Evolutionary conservation across 2,797 vertebrate genomes (phyloP).

Genomic region (Spondyliosoma cantharus): DNA sequence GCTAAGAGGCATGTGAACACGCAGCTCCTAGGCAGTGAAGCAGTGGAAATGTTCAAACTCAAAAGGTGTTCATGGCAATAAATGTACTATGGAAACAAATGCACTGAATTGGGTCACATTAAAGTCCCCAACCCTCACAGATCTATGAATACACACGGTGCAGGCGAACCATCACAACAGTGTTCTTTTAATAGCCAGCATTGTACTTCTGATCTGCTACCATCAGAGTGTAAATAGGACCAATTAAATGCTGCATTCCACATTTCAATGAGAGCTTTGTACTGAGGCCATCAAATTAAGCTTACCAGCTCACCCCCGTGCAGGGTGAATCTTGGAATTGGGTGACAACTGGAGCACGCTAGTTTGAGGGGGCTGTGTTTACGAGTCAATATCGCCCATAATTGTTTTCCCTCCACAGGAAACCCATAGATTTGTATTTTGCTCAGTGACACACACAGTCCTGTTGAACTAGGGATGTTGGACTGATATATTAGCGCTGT

Average conservation of each 20-base stretch:
- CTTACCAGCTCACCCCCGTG: constrained; percentile 25
- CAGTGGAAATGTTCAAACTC: too few relatives aligned
- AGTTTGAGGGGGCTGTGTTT: constrained; percentile 7
- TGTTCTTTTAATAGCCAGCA: constrained; percentile 35
- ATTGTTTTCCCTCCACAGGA: too few relatives aligned
- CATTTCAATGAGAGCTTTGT: constrained; percentile 45
- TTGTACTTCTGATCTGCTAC: constrained; percentile 46
- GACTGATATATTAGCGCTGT: background rate
- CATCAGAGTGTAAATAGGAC: constrained; percentile 34
- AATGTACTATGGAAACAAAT: background rate
- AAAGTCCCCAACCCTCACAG: constrained; percentile 14
- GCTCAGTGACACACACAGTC: background rate
- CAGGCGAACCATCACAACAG: constrained; percentile 31
- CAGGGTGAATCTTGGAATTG: constrained; percentile 29
- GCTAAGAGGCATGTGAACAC: background rate
- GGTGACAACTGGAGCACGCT: constrained; percentile 14
- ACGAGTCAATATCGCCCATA: constrained; percentile 1
- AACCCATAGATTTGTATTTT: background rate
- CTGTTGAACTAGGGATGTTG: background rate
- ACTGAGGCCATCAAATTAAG: constrained; percentile 34
- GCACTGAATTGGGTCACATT: constrained; percentile 3
- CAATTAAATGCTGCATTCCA: constrained; percentile 32
- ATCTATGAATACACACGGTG: constrained; percentile 17
- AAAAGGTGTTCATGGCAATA: background rate
- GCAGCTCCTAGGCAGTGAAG: constrained; percentile 17